A percentile compares a stretch with the other conserved stretches of the same genome.
Evolutionary conservation across 2,888 invertebrate species (phyloP).

Genomic region (Mycalesis mineus): DNA sequence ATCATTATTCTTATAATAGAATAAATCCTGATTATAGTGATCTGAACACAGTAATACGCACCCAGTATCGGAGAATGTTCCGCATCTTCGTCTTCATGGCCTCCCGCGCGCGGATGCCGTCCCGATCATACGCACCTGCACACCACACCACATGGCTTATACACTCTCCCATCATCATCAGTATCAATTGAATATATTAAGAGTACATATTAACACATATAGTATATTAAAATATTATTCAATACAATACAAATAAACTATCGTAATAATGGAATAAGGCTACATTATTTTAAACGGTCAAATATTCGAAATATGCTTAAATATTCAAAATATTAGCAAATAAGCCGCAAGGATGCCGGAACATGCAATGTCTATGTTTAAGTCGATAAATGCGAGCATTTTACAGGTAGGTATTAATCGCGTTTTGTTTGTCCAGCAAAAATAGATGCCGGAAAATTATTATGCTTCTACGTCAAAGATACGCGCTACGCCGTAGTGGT

Average conservation of each 20-base stretch:
- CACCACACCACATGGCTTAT: too few relatives aligned
- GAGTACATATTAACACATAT: neutral
- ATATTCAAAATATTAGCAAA: too few relatives aligned
- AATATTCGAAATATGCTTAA: too few relatives aligned
- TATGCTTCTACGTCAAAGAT: neutral
- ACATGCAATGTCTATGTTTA: too few relatives aligned
- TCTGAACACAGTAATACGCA: constrained; percentile 38
- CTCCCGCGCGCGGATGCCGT: constrained; percentile 49
- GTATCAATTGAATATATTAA: neutral
- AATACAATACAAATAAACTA: too few relatives aligned
- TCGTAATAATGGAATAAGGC: too few relatives aligned
- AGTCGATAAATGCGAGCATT: neutral
- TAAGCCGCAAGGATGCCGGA: too few relatives aligned
- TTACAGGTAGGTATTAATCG: neutral
- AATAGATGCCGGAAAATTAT: neutral
- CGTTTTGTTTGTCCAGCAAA: neutral
- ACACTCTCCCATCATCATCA: too few relatives aligned
- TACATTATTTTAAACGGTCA: too few relatives aligned
- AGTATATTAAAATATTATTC: too few relatives aligned
- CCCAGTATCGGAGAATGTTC: constrained; percentile 71
- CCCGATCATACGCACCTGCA: constrained; percentile 59
- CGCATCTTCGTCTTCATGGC: constrained; percentile 63
- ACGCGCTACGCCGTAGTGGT: neutral
- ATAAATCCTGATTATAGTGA: too few relatives aligned
- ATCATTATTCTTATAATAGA: too few relatives aligned